Evolutionary conservation across 2,113 vertebrate species (phyloP).

Genomic region (Scophthalmus maximus): DNA sequence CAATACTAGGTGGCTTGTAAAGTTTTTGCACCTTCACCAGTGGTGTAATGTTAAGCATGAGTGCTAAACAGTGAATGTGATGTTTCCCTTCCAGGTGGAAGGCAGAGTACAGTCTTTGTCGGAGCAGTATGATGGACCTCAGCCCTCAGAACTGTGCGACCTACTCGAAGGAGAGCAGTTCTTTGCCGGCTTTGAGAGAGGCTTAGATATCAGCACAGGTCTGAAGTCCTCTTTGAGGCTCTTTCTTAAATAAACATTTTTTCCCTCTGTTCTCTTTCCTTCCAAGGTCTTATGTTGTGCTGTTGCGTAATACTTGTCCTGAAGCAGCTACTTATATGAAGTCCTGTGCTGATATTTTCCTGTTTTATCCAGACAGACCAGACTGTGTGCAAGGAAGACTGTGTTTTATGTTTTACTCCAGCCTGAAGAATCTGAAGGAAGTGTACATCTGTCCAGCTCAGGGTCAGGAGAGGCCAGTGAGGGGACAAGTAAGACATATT

Average conservation of each 20-base stretch:
- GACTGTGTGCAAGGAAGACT: constrained; percentile 90
- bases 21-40: background rate
- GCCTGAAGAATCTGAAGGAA: constrained; percentile 95
- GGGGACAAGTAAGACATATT: constrained; percentile 89
- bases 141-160: constrained; percentile 94
- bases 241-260: constrained; percentile 30
- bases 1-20: too few species aligned
- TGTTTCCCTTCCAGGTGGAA: constrained; percentile 82
- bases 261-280: background rate
- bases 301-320: constrained; percentile 1
- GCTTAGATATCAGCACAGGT: constrained; percentile 91
- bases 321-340: constrained; percentile 1
- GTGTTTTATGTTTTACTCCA: constrained; percentile 93
- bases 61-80: constrained; percentile 1
- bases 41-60: background rate
- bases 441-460: constrained; percentile 88
- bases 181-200: constrained; percentile 94
- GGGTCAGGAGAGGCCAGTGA: constrained; percentile 85
- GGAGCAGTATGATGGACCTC: constrained; percentile 90
- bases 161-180: constrained; percentile 97
- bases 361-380: constrained; percentile 86
- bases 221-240: constrained; percentile 42
- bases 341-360: constrained; percentile 2
- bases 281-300: constrained; percentile 10
- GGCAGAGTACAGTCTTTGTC: constrained; percentile 85